These are phyloP conservation scores for Andrena praecox DNA, from an alignment of 2,888 invertebrate genomes.

Conservation along the genomic window DNA sequence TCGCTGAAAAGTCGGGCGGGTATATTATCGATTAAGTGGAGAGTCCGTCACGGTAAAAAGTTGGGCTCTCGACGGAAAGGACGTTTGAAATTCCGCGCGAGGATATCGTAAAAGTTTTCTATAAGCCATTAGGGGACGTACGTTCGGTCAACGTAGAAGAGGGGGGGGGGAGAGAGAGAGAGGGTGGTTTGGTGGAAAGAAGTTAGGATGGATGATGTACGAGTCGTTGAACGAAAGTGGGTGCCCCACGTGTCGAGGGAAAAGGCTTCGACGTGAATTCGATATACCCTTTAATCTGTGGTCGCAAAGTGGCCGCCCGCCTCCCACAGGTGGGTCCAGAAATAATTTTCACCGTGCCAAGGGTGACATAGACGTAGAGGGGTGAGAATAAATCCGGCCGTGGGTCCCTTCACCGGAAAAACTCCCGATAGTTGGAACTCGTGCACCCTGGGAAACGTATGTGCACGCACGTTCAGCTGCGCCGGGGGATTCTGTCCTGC, in stretches of 20 bases:
- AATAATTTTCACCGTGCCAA: slow-evolving; percentile 49
- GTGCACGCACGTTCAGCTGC: not conserved
- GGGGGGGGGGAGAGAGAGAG: slow-evolving; percentile 5
- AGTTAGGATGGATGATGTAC: slow-evolving; percentile 42
- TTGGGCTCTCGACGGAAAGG: slow-evolving; percentile 25
- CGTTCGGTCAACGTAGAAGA: slow-evolving; percentile 39
- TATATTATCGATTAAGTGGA: slow-evolving; percentile 47
- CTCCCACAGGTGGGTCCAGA: slow-evolving; percentile 32
- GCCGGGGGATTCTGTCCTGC: not conserved
- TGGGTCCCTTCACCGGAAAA: slow-evolving; percentile 35
- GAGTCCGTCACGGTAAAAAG: slow-evolving; percentile 38
- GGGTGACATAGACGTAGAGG: slow-evolving; percentile 2
- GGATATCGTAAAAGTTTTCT: slow-evolving; percentile 55
- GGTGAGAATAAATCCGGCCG: not conserved
- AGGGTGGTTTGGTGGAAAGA: slow-evolving; percentile 31
- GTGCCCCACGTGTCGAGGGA: slow-evolving; percentile 4
- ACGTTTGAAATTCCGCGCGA: slow-evolving; percentile 47
- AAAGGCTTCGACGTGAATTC: slow-evolving; percentile 23
- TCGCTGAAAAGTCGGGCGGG: slow-evolving; percentile 27
- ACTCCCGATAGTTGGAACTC: slow-evolving; percentile 16
- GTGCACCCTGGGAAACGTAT: slow-evolving; percentile 11
- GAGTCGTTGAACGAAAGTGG: slow-evolving; percentile 22
- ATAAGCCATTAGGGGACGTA: slow-evolving; percentile 51
- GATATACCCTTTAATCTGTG: slow-evolving; percentile 41
- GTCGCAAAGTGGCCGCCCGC: not conserved